phyloP scores from a whole-genome alignment of 2,797 vertebrate genomes.

The Sus cebifrons region DNA sequence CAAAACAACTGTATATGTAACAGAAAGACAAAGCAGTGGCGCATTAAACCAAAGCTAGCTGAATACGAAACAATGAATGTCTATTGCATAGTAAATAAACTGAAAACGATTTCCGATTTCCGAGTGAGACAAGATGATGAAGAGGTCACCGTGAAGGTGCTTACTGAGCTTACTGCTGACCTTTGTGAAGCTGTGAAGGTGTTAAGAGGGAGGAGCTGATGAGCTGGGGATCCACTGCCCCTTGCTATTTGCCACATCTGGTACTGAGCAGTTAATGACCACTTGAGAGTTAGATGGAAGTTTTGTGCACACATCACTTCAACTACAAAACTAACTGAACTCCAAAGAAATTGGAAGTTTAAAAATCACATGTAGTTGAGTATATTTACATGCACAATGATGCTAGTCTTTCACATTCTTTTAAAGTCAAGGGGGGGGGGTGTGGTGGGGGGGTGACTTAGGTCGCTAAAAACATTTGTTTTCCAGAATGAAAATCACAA shows the following conservation, averaged over 20 bases:
- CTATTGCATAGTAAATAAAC: constrained; percentile 97
- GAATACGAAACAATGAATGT: constrained; percentile 90
- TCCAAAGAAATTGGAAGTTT: constrained; percentile 56
- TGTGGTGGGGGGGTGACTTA: accelerated
- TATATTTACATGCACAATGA: constrained; percentile 63
- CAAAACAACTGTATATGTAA: constrained; percentile 88
- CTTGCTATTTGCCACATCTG: constrained; percentile 91
- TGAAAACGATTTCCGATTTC: constrained; percentile 90
- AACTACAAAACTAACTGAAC: constrained; percentile 79
- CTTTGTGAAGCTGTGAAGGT: constrained; percentile 89
- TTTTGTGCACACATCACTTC: constrained; percentile 80
- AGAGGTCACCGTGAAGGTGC: constrained; percentile 90
- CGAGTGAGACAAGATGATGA: constrained; percentile 89
- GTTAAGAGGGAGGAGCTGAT: constrained; percentile 88
- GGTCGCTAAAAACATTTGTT: constrained; percentile 52
- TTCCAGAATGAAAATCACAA: constrained; percentile 73
- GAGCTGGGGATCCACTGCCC: constrained; percentile 86
- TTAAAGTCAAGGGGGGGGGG: neutral
- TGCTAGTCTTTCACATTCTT: constrained; percentile 76
- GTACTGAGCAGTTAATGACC: constrained; percentile 85
- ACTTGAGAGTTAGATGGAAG: constrained; percentile 80
- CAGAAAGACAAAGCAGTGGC: constrained; percentile 94
- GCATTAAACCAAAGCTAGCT: constrained; percentile 89
- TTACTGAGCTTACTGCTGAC: constrained; percentile 90
- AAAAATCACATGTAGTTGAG: constrained; percentile 67